A percentile compares a stretch with the other conserved stretches of the same genome.
Conservation (phyloP, 2,888 invertebrate genomes). For the Autographa gamma region DNA sequence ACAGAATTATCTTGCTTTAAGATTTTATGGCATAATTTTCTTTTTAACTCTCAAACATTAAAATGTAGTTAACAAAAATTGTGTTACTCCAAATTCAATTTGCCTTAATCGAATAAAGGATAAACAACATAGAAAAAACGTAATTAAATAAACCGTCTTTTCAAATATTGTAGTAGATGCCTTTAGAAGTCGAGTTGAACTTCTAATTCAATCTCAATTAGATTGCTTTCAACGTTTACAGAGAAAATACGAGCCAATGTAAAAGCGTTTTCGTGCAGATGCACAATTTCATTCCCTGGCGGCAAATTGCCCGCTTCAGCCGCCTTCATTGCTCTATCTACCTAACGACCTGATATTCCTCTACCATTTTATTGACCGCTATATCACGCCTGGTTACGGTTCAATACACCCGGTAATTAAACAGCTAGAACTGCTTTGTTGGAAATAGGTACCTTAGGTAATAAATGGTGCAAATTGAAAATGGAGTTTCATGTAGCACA, state of each 20-base stretch:
- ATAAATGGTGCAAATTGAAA: not conserved
- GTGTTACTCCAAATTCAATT: too few species aligned
- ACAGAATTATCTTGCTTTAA: not conserved
- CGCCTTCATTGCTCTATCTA: slow-evolving; percentile 42
- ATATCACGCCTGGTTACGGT: slow-evolving; percentile 33
- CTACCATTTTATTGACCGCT: slow-evolving; percentile 54
- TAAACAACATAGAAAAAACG: not conserved
- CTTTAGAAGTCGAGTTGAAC: slow-evolving; percentile 23
- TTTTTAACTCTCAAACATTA: too few species aligned
- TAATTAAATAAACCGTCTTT: not conserved
- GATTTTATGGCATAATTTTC: not conserved
- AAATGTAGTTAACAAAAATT: too few species aligned
- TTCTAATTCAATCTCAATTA: slow-evolving; percentile 47
- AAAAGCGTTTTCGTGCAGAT: slow-evolving; percentile 56
- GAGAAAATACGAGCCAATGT: slow-evolving; percentile 37
- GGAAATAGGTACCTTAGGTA: not conserved
- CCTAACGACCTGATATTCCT: slow-evolving; percentile 44
- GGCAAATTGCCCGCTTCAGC: slow-evolving; percentile 55
- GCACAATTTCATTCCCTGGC: slow-evolving; percentile 54
- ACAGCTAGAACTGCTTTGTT: not conserved
- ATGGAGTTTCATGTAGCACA: too few species aligned
- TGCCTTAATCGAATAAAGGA: too few species aligned
- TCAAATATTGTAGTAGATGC: slow-evolving; percentile 12
- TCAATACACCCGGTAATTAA: slow-evolving; percentile 29
- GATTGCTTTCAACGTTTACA: slow-evolving; percentile 35